Conservation (phyloP, 2,888 invertebrate species). For the Synanthedon tipuliformis region DNA sequence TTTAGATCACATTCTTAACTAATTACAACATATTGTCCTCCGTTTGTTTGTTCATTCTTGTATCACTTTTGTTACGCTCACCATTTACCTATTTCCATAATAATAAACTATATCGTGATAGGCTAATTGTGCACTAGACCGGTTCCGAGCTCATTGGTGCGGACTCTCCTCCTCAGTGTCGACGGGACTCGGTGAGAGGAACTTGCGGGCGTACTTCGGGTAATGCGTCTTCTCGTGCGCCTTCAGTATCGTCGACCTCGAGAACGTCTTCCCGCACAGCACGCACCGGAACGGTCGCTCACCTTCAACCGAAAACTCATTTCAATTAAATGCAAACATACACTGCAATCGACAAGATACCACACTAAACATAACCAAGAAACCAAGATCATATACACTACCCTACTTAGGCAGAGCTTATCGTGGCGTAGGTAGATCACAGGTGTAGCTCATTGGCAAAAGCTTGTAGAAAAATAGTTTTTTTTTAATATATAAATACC, state of each 20-base stretch:
- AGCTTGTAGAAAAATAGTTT: no score
- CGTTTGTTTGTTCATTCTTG: constrained; percentile 51
- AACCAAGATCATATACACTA: no score
- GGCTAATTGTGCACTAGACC: constrained; percentile 31
- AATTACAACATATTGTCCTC: constrained; percentile 67
- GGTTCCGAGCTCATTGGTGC: constrained; percentile 69
- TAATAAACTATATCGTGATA: constrained; percentile 30
- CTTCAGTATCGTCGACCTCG: constrained; percentile 89
- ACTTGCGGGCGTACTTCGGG: constrained; percentile 91
- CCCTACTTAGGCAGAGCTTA: no score
- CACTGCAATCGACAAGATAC: not conserved
- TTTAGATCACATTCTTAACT: constrained; percentile 70
- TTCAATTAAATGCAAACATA: not conserved
- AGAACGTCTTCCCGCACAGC: constrained; percentile 91
- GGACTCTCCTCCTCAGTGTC: constrained; percentile 86
- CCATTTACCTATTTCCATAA: constrained; percentile 46
- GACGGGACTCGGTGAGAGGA: constrained; percentile 87
- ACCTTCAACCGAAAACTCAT: constrained; percentile 51
- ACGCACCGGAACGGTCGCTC: constrained; percentile 91
- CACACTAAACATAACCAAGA: no score
- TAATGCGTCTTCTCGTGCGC: constrained; percentile 94
- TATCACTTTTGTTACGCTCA: constrained; percentile 33
- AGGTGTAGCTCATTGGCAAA: no score
- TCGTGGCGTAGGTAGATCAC: no score
- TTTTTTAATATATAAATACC: no score